phyloP scores from a whole-genome alignment of 2,113 vertebrate genomes.

The Cyanoramphus novaezelandiae region DNA sequence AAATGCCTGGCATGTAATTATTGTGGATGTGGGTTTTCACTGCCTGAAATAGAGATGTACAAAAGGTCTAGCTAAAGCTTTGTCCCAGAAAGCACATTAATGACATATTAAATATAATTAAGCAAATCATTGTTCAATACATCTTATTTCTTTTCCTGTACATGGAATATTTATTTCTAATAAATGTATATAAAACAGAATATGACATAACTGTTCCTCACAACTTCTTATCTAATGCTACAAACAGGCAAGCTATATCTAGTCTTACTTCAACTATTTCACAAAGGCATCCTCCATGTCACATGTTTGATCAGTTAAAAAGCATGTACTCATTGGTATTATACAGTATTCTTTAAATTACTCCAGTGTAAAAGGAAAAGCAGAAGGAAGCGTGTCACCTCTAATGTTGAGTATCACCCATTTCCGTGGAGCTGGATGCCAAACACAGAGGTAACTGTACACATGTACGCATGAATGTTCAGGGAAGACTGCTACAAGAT shows the following conservation, averaged over 20 bases:
- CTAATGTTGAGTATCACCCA: not conserved
- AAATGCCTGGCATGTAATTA: not conserved
- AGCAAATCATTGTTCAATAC: not conserved
- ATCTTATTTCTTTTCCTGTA: not conserved
- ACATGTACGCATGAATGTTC: not conserved
- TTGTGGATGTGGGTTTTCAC: not conserved
- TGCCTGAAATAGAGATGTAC: not conserved
- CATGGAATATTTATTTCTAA: not conserved
- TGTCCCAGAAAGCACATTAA: not conserved
- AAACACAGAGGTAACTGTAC: not conserved
- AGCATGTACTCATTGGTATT: not conserved
- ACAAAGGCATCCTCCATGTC: not conserved
- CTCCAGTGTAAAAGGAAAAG: not conserved
- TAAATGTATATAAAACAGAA: not conserved
- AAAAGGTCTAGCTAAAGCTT: not conserved
- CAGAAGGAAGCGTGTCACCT: not conserved
- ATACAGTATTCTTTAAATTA: not conserved
- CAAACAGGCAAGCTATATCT: rapidly evolving
- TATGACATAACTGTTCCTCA: not conserved
- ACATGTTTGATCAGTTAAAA: not conserved
- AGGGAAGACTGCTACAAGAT: not conserved
- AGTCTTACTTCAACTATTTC: not conserved
- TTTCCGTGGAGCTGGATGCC: not conserved
- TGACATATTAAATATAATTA: not conserved
- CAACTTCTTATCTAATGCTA: not conserved